Evolutionary conservation across 2,888 invertebrate species (phyloP).

Genomic region (Vanessa cardui): DNA sequence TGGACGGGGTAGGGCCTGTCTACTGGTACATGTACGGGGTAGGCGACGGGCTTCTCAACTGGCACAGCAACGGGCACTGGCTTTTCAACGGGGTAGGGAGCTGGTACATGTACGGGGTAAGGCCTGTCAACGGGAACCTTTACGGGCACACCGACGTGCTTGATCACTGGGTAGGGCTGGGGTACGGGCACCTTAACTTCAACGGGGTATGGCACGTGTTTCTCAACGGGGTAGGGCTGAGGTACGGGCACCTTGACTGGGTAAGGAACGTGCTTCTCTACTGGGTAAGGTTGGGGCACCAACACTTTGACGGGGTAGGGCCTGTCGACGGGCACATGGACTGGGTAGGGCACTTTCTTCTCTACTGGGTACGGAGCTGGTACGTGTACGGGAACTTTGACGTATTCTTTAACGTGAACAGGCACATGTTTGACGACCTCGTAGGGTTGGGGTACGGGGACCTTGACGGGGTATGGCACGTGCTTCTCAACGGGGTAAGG

Average conservation of each 20-base stretch:
- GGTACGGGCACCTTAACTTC: constrained; percentile 89
- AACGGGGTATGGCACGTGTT: constrained; percentile 88
- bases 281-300: constrained; percentile 91
- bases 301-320: constrained; percentile 90
- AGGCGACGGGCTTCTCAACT: constrained; percentile 85
- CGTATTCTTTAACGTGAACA: constrained; percentile 89
- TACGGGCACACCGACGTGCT: constrained; percentile 85
- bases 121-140: constrained; percentile 87
- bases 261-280: constrained; percentile 88
- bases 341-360: constrained; percentile 88
- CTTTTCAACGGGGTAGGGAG: constrained; percentile 84
- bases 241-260: constrained; percentile 90
- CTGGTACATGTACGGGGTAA: constrained; percentile 86
- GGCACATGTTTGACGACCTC: constrained; percentile 87
- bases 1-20: constrained; percentile 84
- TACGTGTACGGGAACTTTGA: constrained; percentile 90
- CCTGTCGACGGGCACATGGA: constrained; percentile 88
- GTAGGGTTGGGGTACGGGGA: constrained; percentile 87
- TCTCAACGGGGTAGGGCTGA: constrained; percentile 90
- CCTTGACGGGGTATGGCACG: constrained; percentile 86
- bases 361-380: constrained; percentile 91
- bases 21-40: constrained; percentile 84
- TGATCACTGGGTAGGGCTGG: constrained; percentile 88
- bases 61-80: constrained; percentile 84
- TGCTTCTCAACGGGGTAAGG: constrained; percentile 86